These are phyloP conservation scores for Anolis apletophallus DNA, from an alignment of 2,797 vertebrate genomes.

Conservation along the genomic window DNA sequence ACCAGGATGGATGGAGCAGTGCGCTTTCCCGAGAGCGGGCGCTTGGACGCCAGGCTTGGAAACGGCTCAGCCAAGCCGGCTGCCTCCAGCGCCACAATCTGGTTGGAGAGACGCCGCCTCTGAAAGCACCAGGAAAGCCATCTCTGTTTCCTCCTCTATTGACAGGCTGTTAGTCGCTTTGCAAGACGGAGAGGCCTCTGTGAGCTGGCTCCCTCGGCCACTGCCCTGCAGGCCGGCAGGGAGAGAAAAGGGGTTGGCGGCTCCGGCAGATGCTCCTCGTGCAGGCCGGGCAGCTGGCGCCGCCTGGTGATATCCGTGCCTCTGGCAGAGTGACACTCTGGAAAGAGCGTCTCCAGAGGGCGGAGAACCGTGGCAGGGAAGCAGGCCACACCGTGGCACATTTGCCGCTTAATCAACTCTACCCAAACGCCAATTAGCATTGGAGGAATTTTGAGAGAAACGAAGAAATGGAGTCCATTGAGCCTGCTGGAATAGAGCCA, in stretches of 20 bases:
- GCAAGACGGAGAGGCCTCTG: conserved; percentile 55
- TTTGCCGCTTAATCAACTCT: conserved; percentile 54
- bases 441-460: not conserved
- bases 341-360: conserved; percentile 53
- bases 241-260: conserved; percentile 41
- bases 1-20: conserved; percentile 57
- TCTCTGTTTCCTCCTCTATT: conserved; percentile 37
- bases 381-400: conserved; percentile 34
- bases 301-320: conserved; percentile 51
- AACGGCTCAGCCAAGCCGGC: conserved; percentile 67
- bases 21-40: conserved; percentile 55
- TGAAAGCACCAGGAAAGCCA: conserved; percentile 30
- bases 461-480: not conserved
- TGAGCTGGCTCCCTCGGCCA: conserved; percentile 42
- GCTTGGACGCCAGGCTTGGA: conserved; percentile 48
- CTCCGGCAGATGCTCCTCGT: conserved; percentile 51
- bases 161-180: conserved; percentile 47
- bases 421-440: not conserved
- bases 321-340: conserved; percentile 53
- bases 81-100: conserved; percentile 46
- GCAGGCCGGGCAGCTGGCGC: conserved; percentile 48
- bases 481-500: not conserved
- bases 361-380: conserved; percentile 56
- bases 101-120: conserved; percentile 54
- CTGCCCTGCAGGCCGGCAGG: conserved; percentile 36